Conservation (phyloP, 2,888 invertebrate species). For the Brassicogethes aeneus region DNA sequence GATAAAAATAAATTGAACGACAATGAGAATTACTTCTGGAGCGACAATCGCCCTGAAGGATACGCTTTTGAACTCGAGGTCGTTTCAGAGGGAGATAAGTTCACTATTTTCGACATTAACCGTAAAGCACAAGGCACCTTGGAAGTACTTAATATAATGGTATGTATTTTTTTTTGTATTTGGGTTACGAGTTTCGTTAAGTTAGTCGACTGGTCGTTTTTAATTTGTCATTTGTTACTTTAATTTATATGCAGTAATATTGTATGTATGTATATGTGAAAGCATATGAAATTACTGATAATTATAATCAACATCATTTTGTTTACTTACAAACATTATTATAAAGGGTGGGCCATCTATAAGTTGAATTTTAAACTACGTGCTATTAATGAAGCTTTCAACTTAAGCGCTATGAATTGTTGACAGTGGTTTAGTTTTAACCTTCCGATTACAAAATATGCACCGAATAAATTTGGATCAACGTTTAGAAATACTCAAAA, state of each 20-base stretch:
- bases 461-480: no score
- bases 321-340: no score
- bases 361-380: no score
- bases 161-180: conserved; percentile 30
- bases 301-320: no score
- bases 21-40: conserved; percentile 69
- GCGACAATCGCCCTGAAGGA: conserved; percentile 64
- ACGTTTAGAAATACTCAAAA: no score
- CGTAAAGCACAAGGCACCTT: conserved; percentile 58
- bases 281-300: no score
- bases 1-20: conserved; percentile 51
- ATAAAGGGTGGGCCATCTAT: no score
- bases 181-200: not conserved
- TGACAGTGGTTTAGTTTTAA: no score
- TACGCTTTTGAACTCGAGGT: conserved; percentile 64
- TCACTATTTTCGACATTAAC: conserved; percentile 60
- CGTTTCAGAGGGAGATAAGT: conserved; percentile 59
- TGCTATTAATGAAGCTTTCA: no score
- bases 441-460: no score
- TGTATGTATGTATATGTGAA: conserved; percentile 5
- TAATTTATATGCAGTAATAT: conserved; percentile 2
- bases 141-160: conserved; percentile 58
- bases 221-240: not conserved
- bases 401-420: no score
- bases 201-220: not conserved